phyloP scores from a whole-genome alignment of 1,140 invertebrate genomes.

The Cecropterus lyciades region DNA sequence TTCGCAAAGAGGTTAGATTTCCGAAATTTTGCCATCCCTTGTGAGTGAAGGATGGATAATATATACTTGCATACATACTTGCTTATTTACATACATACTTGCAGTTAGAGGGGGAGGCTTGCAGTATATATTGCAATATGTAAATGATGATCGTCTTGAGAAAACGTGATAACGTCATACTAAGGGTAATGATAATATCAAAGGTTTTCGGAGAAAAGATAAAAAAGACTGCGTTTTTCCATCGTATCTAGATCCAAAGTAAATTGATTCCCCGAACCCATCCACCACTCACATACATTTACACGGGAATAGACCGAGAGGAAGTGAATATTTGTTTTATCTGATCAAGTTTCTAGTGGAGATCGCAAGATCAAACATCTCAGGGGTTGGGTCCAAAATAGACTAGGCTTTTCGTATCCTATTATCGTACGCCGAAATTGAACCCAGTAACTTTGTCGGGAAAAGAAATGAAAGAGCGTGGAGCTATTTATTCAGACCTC shows the following conservation, averaged over 20 bases:
- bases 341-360: constrained; percentile 8
- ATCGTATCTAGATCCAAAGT: neutral
- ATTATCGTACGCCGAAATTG: constrained; percentile 23
- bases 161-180: too few relatives aligned
- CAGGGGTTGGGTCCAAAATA: constrained; percentile 11
- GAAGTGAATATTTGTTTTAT: constrained; percentile 33
- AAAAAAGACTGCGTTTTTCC: neutral
- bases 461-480: constrained; percentile 21
- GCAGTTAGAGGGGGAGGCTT: too few relatives aligned
- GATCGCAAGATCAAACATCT: constrained; percentile 9
- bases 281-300: constrained; percentile 6
- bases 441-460: constrained; percentile 3
- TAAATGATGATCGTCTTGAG: too few relatives aligned
- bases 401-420: constrained; percentile 18
- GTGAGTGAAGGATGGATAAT: too few relatives aligned
- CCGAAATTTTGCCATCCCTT: too few relatives aligned
- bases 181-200: too few relatives aligned
- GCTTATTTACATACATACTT: too few relatives aligned
- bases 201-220: too few relatives aligned
- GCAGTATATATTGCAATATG: too few relatives aligned
- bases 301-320: constrained; percentile 1
- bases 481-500: constrained; percentile 3
- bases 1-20: too few relatives aligned
- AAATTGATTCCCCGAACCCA: constrained; percentile 4
- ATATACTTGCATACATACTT: too few relatives aligned